These are phyloP conservation scores for Tupaia chinensis DNA, from an alignment of 2,113 vertebrate species.

Conservation along the genomic window DNA sequence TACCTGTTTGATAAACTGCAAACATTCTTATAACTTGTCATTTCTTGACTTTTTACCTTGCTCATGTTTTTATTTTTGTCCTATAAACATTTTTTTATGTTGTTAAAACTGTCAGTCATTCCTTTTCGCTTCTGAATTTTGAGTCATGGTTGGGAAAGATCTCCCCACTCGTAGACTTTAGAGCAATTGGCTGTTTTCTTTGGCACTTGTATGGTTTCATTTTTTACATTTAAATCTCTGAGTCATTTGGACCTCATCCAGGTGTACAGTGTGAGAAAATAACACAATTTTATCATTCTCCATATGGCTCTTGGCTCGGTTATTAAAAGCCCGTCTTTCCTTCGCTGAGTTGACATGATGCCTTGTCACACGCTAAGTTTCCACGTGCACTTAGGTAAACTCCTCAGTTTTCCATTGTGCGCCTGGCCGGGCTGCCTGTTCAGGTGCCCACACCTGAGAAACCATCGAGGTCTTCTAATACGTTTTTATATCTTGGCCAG, in stretches of 20 bases:
- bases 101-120: slow-evolving; percentile 45
- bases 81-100: slow-evolving; percentile 29
- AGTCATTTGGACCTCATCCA: slow-evolving; percentile 60
- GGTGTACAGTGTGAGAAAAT: slow-evolving; percentile 17
- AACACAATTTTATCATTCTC: slow-evolving; percentile 16
- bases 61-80: slow-evolving; percentile 43
- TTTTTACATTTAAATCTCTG: slow-evolving; percentile 55
- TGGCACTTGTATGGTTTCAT: not conserved
- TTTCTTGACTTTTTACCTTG: not conserved
- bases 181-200: slow-evolving; percentile 22
- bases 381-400: not conserved
- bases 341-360: not conserved
- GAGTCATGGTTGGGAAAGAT: slow-evolving; percentile 56
- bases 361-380: not conserved
- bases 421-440: not conserved
- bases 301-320: not conserved
- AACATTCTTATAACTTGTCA: not conserved
- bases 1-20: not conserved
- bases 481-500: not conserved
- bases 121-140: slow-evolving; percentile 37
- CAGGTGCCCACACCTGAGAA: not conserved
- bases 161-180: slow-evolving; percentile 12
- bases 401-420: not conserved
- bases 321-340: not conserved
- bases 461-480: not conserved